Evolutionary conservation across 2,888 invertebrate genomes (phyloP).

Genomic region (Archips crataeganus): DNA sequence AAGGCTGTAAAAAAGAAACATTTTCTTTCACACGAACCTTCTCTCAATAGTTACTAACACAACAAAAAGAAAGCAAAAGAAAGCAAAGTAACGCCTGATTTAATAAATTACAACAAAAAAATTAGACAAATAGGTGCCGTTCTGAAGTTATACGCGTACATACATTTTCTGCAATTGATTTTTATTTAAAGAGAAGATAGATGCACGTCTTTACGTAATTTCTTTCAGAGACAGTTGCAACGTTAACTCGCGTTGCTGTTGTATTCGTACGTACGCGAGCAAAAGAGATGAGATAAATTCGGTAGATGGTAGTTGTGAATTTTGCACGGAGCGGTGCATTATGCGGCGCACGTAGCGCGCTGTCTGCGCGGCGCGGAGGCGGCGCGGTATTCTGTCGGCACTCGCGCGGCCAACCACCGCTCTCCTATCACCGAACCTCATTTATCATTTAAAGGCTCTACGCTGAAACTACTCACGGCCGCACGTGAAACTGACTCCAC

Average conservation of each 20-base stretch:
- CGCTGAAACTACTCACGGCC: conserved; percentile 66
- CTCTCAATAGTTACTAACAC: no score
- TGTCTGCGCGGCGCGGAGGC: conserved; percentile 71
- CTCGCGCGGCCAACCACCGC: conserved; percentile 58
- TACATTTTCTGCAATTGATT: no score
- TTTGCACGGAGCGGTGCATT: conserved; percentile 80
- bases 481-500: conserved; percentile 66
- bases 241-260: conserved; percentile 24
- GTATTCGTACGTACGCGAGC: conserved; percentile 66
- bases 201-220: neutral
- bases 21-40: no score
- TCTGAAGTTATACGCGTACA: no score
- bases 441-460: conserved; percentile 78
- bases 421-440: conserved; percentile 74
- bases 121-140: no score
- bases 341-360: conserved; percentile 81
- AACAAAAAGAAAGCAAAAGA: no score
- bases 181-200: no score
- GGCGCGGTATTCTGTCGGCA: conserved; percentile 64
- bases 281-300: conserved; percentile 83
- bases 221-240: conserved; percentile 6
- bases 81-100: no score
- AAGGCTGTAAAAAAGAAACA: no score
- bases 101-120: no score
- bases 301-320: conserved; percentile 82